These are phyloP conservation scores for Catocala fraxini DNA, from an alignment of 2,888 invertebrate genomes.

Conservation along the genomic window DNA sequence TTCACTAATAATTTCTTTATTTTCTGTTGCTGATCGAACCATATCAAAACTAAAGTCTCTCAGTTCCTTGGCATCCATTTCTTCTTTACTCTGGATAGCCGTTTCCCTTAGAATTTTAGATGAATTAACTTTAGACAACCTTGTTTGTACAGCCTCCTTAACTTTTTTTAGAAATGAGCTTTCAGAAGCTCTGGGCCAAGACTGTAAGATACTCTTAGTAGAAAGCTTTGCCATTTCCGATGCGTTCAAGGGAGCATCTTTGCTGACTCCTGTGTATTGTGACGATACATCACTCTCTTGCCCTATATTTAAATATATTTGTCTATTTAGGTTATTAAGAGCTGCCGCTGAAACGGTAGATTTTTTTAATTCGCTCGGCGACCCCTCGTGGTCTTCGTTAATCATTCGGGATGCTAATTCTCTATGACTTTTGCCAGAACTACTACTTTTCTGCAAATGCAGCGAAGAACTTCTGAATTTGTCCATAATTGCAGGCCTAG, in stretches of 20 bases:
- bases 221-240: no score
- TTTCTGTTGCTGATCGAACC: slow-evolving; percentile 60
- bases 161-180: slow-evolving; percentile 60
- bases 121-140: slow-evolving; percentile 41
- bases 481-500: slow-evolving; percentile 12
- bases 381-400: slow-evolving; percentile 16
- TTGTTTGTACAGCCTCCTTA: slow-evolving; percentile 57
- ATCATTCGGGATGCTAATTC: slow-evolving; percentile 1
- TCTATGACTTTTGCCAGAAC: slow-evolving; percentile 3
- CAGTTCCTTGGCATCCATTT: not conserved
- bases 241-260: not conserved
- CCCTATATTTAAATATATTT: not conserved
- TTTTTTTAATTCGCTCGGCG: slow-evolving; percentile 33
- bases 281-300: not conserved
- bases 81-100: not conserved
- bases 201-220: slow-evolving; percentile 10
- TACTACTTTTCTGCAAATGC: not conserved
- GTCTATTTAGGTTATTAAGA: slow-evolving; percentile 1
- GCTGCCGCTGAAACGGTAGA: slow-evolving; percentile 13
- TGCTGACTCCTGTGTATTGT: not conserved
- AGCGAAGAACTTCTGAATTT: slow-evolving; percentile 7
- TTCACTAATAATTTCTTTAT: slow-evolving; percentile 37
- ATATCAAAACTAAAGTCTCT: slow-evolving; percentile 46
- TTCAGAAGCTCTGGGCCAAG: slow-evolving; percentile 53
- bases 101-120: slow-evolving; percentile 16